Base-by-base conservation (phyloP, 2,797 vertebrate species). In the Trematomus bernacchii region DNA sequence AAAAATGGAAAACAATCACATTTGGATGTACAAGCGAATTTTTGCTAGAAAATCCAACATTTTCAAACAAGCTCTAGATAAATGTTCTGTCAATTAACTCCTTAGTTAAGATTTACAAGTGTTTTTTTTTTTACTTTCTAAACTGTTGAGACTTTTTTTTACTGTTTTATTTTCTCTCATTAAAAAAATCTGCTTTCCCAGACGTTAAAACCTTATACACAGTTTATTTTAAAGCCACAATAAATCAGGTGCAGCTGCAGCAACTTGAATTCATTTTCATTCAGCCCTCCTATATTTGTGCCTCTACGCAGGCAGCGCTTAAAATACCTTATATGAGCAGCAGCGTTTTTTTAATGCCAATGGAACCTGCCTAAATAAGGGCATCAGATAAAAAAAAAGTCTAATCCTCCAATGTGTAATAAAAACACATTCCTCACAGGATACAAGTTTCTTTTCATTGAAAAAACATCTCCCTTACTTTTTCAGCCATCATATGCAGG, bases 401-500 rank as follows among this genome's bases (percentile, higher is more conserved):
- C 23, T 27, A 27, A 27, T 27, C 33, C 33, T 33, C 33, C 33
- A 33, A 6, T 33, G 6, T 33, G 33, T 33, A 33, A 23, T 33
- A 3, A 21, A 58, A 50, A 48, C 3, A 27, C n/a, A 42, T 16
- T 13, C 14, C 4, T 4, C 14, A 54, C 18, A 15, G 23, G n/a
- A 42, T 2, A 1, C 0, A 1, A 43, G 33, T 37, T 59, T 47
- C 4, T 47, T 19, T 43, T 10, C 11, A 37, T 16, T 61, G 27
- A 27, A 3, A 19, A 55, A 57, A 57, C 6, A 13, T 64, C 12
- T 43, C 15, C 6, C 91, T 86, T 94, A 98, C 98, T 91, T 99
- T 99, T 71, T 99, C 97, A 30, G 97, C 97, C 97, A 98, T 99
- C 96, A 98, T 97, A 60, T 96, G 95, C 66, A 99, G 94, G 93